Conservation (phyloP, 2,888 invertebrate genomes). For the Atherix ibis region DNA sequence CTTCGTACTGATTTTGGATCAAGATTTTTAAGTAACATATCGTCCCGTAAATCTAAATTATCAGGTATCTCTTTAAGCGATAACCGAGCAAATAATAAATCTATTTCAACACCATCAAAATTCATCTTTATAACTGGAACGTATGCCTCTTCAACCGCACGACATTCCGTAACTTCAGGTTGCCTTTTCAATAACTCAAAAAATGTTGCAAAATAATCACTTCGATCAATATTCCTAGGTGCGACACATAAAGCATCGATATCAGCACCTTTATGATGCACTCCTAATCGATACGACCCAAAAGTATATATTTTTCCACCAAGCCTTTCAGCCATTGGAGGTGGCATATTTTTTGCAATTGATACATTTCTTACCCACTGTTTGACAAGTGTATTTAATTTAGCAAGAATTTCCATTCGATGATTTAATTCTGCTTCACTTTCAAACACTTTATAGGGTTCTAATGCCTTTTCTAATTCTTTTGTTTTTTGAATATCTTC, state of each 20-base stretch:
- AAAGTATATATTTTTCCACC: slow-evolving; percentile 99
- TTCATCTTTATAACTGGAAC: slow-evolving; percentile 99
- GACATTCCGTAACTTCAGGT: slow-evolving; percentile 66
- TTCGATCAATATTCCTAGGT: slow-evolving; percentile 83
- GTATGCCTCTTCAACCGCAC: slow-evolving; percentile 94
- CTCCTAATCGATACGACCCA: slow-evolving; percentile 90
- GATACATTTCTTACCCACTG: slow-evolving; percentile 90
- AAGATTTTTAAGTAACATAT: slow-evolving; percentile 80
- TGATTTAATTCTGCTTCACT: slow-evolving; percentile 80
- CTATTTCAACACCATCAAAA: slow-evolving; percentile 96
- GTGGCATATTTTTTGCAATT: slow-evolving; percentile 79
- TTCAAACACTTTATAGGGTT: slow-evolving; percentile 81
- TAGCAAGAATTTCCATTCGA: slow-evolving; percentile 68
- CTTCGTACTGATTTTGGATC: slow-evolving; percentile 94
- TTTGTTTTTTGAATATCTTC: slow-evolving; percentile 52
- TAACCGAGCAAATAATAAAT: slow-evolving; percentile 90
- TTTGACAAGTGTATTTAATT: slow-evolving; percentile 78
- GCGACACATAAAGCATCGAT: slow-evolving; percentile 98
- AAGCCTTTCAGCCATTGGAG: slow-evolving; percentile 72
- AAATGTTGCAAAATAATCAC: slow-evolving; percentile 93
- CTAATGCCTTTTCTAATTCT: slow-evolving; percentile 56
- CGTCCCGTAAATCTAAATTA: slow-evolving; percentile 73
- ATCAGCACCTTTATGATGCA: slow-evolving; percentile 95
- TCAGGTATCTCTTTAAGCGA: slow-evolving; percentile 93
- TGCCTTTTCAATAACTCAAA: slow-evolving; percentile 78